A percentile compares a stretch with the other conserved stretches of the same genome.
Conservation (phyloP, 53 echinoderm and acorn worm genomes). For the Hippasteria phrygiana region DNA sequence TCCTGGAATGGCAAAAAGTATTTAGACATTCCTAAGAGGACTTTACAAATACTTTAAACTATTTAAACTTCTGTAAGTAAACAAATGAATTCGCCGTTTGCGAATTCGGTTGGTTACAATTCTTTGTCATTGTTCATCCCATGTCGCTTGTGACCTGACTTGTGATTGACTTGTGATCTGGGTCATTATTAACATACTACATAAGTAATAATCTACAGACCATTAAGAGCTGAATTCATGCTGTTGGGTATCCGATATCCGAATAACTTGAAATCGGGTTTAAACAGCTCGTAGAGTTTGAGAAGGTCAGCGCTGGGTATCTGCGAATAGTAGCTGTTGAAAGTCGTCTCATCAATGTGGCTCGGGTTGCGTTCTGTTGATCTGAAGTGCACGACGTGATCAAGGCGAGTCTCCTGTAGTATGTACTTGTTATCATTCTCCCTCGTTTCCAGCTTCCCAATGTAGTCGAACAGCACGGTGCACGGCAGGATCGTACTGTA, state of each 20-base stretch:
- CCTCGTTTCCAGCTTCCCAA: slow-evolving; percentile 80
- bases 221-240: too few species aligned
- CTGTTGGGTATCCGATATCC: slow-evolving; percentile 69
- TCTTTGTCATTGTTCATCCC: too few species aligned
- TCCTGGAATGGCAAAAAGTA: too few species aligned
- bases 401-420: slow-evolving; percentile 70
- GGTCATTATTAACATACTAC: too few species aligned
- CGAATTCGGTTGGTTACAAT: too few species aligned
- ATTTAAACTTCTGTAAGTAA: too few species aligned
- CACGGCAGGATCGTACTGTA: slow-evolving; percentile 81
- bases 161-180: too few species aligned
- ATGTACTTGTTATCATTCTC: slow-evolving; percentile 75
- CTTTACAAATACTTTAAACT: too few species aligned
- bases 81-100: too few species aligned
- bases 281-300: slow-evolving; percentile 70
- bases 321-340: slow-evolving; percentile 69
- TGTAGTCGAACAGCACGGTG: slow-evolving; percentile 75
- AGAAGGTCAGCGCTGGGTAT: slow-evolving; percentile 63
- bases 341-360: slow-evolving; percentile 69
- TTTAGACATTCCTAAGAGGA: too few species aligned
- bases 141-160: too few species aligned
- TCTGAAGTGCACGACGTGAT: slow-evolving; percentile 77
- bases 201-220: too few species aligned
- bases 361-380: slow-evolving; percentile 63
- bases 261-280: slow-evolving; percentile 79